These are phyloP conservation scores for Triops cancriformis DNA, from an alignment of 1,140 invertebrate genomes.

Conservation along the genomic window DNA sequence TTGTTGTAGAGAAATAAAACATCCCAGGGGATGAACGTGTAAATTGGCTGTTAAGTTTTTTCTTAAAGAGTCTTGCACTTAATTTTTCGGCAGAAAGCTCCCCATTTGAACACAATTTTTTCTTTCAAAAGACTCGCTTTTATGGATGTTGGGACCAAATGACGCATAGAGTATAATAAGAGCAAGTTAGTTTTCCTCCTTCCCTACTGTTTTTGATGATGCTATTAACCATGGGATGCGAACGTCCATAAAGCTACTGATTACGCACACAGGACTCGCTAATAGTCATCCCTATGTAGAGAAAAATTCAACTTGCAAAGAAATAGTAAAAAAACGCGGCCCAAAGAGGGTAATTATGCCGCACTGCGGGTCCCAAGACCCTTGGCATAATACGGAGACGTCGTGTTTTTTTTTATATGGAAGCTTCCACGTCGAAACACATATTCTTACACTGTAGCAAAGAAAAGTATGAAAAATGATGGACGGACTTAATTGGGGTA, in stretches of 20 bases:
- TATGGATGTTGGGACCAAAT: background rate
- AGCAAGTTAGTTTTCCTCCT: background rate
- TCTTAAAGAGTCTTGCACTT: background rate
- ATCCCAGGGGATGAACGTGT: background rate
- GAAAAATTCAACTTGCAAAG: background rate
- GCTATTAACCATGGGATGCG: background rate
- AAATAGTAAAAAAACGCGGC: background rate
- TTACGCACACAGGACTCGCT: constrained; percentile 2
- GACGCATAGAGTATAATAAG: background rate
- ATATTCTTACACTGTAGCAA: too few species aligned
- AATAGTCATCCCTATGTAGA: background rate
- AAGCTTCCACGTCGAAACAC: background rate
- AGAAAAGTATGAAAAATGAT: background rate
- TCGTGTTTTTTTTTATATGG: background rate
- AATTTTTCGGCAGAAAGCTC: too few species aligned
- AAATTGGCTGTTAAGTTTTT: background rate
- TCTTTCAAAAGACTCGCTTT: background rate
- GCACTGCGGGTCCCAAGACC: background rate
- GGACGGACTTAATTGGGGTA: background rate
- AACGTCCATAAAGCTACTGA: constrained; percentile 13
- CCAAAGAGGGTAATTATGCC: background rate
- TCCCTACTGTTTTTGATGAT: constrained; percentile 14
- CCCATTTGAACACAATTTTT: background rate
- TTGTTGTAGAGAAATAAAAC: background rate
- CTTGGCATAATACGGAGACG: background rate